Evolutionary conservation across 2,888 invertebrate species (phyloP), one percentile per base, ranked within the genome.

Genomic region (Sinopyrophorus schimmeli): DNA sequence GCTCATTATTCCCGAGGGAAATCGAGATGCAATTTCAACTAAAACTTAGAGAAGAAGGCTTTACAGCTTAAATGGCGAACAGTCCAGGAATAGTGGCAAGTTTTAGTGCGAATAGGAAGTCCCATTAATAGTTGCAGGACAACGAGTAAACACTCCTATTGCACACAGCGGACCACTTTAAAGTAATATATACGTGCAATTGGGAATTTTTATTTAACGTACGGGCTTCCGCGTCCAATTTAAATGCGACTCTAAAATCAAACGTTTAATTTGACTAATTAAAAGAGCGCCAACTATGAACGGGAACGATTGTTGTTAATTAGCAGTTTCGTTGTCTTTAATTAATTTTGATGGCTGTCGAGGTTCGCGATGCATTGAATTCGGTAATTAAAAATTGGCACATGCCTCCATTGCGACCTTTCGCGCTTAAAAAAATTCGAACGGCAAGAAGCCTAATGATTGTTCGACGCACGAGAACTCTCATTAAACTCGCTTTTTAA

Each of bases 241-340:
- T n/a, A n/a, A 15, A 38, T 26, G 39, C 39, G 39, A 28, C 17
- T 26, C 17, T 35, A 37, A 26, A 30, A 7, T 37, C 37, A 5
- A n/a, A n/a, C n/a, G n/a, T n/a, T n/a, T 9, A 20, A 20, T 21
- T 30, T 40, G 20, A 40, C 30, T 40, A 40, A 40, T 40, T 40
- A 30, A 11, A 30, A 26, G 15, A 23, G 24, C n/a, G n/a, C n/a
- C n/a, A 2, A 38, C 24, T 17, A 38, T 23, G 38, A 38, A 17
- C 26, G 40, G 14, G 23, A 18, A n/a, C 24, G 30, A 27, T 20
- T 31, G 34, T 30, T 32, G 30, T 20, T 42, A 41, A 48, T 41
- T 48, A 41, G 41, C 10, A 30, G 31, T 35, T 42, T 42, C 35
- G 37, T 48, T 30, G 48, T 41, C 24, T 37, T 41, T 48, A 48